Evolutionary conservation across 23 tunicate genomes (phyloP).

Genomic region (Botrylloides violaceus): DNA sequence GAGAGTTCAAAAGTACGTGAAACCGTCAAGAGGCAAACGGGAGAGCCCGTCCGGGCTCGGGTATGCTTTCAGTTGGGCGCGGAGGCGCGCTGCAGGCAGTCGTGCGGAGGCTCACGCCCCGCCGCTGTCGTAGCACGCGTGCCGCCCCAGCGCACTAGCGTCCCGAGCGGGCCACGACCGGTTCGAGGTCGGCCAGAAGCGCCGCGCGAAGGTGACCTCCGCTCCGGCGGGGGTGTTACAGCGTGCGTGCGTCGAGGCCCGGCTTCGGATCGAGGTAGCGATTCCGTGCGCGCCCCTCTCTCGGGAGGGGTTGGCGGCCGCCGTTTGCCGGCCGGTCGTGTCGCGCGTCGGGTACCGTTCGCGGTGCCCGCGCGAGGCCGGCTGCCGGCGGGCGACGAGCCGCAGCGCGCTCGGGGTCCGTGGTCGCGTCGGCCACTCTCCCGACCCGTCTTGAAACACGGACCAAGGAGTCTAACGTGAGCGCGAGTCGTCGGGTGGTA

Average conservation of each 20-base stretch:
- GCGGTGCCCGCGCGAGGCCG: background rate
- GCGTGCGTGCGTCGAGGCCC: conserved; percentile 18
- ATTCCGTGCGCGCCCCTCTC: conserved; percentile 15
- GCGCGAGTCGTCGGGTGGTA: conserved; percentile 29
- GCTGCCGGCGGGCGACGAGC: conserved; percentile 4
- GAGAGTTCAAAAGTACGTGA: conserved; percentile 27
- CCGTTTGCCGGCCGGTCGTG: conserved; percentile 17
- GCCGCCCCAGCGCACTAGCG: conserved; percentile 13
- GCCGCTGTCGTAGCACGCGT: background rate
- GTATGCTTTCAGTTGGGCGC: conserved; percentile 4
- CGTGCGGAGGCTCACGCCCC: background rate
- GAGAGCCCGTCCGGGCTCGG: conserved; percentile 15
- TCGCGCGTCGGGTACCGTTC: conserved; percentile 7
- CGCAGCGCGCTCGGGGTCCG: conserved; percentile 18
- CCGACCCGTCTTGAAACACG: conserved; percentile 78
- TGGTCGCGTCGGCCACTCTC: conserved; percentile 12
- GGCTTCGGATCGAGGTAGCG: background rate
- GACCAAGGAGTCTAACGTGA: conserved; percentile 50
- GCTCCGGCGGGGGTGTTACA: conserved; percentile 29
- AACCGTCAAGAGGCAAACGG: conserved; percentile 25
- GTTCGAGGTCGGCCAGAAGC: background rate
- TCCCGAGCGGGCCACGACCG: conserved; percentile 9
- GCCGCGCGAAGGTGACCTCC: background rate
- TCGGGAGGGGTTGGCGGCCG: background rate
- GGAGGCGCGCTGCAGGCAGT: background rate